Evolutionary conservation across 2,888 invertebrate species (phyloP), one percentile per base, ranked within the genome.

Genomic region (Morinoia aosen): DNA sequence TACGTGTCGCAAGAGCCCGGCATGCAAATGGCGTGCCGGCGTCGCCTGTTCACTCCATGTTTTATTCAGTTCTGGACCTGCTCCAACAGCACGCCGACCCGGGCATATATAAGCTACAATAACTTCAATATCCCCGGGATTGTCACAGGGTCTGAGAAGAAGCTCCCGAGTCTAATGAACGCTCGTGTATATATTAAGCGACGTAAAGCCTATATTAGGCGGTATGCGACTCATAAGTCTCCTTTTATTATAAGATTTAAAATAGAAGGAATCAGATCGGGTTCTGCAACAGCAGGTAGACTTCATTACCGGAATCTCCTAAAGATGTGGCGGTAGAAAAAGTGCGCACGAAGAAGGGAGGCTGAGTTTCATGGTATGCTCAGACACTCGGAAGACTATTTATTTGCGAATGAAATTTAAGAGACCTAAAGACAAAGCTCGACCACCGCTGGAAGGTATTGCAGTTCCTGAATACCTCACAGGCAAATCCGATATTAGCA

Each of bases 11-110:
- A 8, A 76, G 25, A 76, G 76, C 76, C 76, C 19, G 76, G 76
- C 76, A 76, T 76, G 76, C 76, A 76, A 76, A 76, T 76, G 76
- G 76, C 76, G 76, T 76, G 76, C 76, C 76, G 19, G 76, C 76
- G 76, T 76, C 76, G 76, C 76, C 76, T 76, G 76, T 76, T 76
- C 76, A 76, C 76, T 76, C 76, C 76, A 76, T 76, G 76, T 76
- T 76, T 76, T 76, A 76, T 76, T 76, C 76, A 76, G 76, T 76
- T 76, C 76, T 76, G 76, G 76, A 76, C 76, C 76, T 76, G 76
- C 76, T 76, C 76, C 76, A 76, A 76, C 76, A 76, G 76, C 76
- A 76, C 76, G 76, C 76, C 33, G 76, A 33, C 76, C 25, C 33
- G 19, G 76, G 33, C 76, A 76, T 76, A 76, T 76, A 76, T 76